Evolutionary conservation across 2,113 vertebrate species (phyloP), one percentile per base, ranked within the genome.

Genomic region (Epinephelus cyanopodus): DNA sequence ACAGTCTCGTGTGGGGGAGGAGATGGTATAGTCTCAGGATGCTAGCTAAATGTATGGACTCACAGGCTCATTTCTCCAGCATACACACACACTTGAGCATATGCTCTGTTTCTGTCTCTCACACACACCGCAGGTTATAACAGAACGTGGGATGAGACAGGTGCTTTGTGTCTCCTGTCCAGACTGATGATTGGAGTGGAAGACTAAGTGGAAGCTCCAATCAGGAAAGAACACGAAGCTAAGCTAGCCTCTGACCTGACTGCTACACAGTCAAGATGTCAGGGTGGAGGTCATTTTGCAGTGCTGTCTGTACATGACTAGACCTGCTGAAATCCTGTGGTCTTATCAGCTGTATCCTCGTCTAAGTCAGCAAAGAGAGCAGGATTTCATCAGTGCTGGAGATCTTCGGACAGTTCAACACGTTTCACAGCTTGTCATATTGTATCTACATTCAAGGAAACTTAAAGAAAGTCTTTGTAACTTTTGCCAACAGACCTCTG

Each of bases 21-120:
- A 47, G 65, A 69, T 25, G 27, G 68, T 77, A 65, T 88, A 83
- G 87, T 87, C 58, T 87, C 65, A 33, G n/a, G 19, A 37, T 72
- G 29, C 14, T 10, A 11, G 33, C 67, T 66, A 53, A 69, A 62
- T 73, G 61, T 77, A 74, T 81, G 39, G 33, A 61, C 78, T 74
- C 33, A 52, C 48, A 78, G 58, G 12, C 42, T 60, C 53, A 33
- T 47, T 83, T 50, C 54, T 39, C 33, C 18, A 52, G 18, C 48
- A 14, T 13, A 27, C 64, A 66, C 52, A 47, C 64, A 48, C 42
- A 71, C 23, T 4, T 48, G 21, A 70, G 61, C 10, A 23, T 13
- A 33, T 18, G 27, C 25, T 27, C 19, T 39, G 23, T 45, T 13
- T 71, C 62, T 61, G 27, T 23, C 54, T 58, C 69, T 6, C 74